Evolutionary conservation across 2,888 invertebrate genomes (phyloP).

Genomic region (Tortricodes alternella): DNA sequence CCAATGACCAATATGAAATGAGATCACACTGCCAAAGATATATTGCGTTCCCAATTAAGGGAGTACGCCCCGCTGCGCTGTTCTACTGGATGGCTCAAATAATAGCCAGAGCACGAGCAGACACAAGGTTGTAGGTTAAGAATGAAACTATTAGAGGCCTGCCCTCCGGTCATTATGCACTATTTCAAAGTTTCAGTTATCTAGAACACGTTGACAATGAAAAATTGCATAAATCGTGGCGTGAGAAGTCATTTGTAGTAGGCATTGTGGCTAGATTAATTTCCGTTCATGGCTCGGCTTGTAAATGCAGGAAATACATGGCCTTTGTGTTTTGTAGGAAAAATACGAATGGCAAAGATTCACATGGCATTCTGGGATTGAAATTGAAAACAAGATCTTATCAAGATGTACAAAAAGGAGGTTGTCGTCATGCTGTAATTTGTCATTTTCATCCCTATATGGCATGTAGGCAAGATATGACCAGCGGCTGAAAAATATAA

Average conservation of each 20-base stretch:
- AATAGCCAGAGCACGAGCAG: slow-evolving; percentile 73
- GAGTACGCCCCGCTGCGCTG: slow-evolving; percentile 69
- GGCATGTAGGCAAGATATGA: no score
- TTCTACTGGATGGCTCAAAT: slow-evolving; percentile 66
- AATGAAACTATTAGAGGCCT: slow-evolving; percentile 67
- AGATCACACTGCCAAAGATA: slow-evolving; percentile 52
- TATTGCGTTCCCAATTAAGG: slow-evolving; percentile 81
- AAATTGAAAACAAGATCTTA: no score
- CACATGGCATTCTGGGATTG: no score
- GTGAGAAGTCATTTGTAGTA: slow-evolving; percentile 25
- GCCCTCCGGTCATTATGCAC: slow-evolving; percentile 65
- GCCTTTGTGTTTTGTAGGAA: no score
- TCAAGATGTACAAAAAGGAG: no score
- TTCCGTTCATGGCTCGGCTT: background rate
- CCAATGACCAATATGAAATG: slow-evolving; percentile 46
- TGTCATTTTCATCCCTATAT: no score
- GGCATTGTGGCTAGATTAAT: slow-evolving; percentile 13
- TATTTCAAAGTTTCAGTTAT: slow-evolving; percentile 64
- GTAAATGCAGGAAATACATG: background rate
- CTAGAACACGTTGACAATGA: slow-evolving; percentile 61
- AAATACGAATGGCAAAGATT: no score
- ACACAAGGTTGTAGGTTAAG: slow-evolving; percentile 54
- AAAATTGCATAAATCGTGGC: slow-evolving; percentile 49
- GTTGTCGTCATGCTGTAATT: no score
- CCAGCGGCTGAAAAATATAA: no score